A percentile compares a stretch with the other conserved stretches of the same genome.
phyloP scores from a whole-genome alignment of 1,140 invertebrate species.

The Orius laevigatus region DNA sequence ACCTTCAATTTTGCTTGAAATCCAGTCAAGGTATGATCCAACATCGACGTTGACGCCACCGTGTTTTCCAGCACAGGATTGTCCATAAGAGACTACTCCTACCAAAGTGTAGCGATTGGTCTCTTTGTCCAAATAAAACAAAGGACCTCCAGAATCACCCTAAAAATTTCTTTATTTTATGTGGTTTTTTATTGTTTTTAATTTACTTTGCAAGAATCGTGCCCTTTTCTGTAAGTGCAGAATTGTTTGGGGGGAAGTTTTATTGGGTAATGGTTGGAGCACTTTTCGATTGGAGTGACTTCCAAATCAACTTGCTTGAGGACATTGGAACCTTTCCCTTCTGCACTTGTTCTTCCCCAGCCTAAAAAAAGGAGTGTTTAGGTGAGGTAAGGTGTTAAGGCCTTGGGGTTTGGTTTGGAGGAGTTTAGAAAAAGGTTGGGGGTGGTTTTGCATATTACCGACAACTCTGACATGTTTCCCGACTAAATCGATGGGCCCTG shows the following conservation, averaged over 20 bases:
- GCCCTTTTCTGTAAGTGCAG: background rate
- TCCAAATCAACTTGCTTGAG: background rate
- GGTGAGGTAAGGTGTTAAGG: background rate
- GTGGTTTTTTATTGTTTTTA: no score
- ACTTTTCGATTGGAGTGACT: background rate
- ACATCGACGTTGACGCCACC: no score
- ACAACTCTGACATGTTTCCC: conserved; percentile 4
- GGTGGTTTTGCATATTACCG: background rate
- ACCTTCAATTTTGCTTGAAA: no score
- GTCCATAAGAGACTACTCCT: no score
- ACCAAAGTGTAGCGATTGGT: no score
- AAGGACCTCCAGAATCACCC: no score
- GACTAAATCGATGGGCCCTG: conserved; percentile 19
- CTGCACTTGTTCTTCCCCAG: background rate
- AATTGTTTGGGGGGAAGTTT: background rate
- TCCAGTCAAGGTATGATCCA: no score
- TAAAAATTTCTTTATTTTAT: no score
- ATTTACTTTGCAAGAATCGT: conserved; percentile 5
- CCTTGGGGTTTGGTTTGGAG: background rate
- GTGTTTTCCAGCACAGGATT: no score
- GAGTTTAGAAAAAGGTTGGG: background rate
- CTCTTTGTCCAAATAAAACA: no score
- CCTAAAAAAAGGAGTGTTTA: background rate
- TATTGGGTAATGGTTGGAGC: background rate
- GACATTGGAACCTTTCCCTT: background rate